Percentiles rank a stretch among this genome's conserved stretches.
Conservation (phyloP, 2,797 vertebrate genomes). For the Borostomias antarcticus region DNA sequence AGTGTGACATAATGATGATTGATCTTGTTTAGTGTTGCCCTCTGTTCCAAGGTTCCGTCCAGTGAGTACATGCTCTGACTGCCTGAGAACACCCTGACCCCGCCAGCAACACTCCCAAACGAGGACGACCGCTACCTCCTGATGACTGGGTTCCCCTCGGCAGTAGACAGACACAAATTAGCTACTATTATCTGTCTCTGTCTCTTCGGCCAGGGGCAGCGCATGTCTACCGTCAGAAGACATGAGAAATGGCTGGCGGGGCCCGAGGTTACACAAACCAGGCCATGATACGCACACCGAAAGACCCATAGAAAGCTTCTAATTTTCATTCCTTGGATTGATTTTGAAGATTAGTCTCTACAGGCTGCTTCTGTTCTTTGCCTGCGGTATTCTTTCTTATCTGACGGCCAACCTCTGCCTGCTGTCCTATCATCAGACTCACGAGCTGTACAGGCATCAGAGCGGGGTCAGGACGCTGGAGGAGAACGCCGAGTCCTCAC, state of each 20-base stretch:
- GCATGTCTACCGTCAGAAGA: conserved; percentile 8
- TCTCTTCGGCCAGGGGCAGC: neutral
- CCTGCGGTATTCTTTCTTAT: neutral
- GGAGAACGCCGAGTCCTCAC: neutral
- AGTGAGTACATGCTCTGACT: neutral
- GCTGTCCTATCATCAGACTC: neutral
- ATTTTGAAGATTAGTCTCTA: neutral
- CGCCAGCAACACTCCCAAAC: too few species aligned
- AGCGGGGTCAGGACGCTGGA: too few species aligned
- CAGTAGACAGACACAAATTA: conserved; percentile 35
- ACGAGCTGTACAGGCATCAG: conserved; percentile 1
- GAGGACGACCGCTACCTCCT: too few species aligned
- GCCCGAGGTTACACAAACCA: conserved; percentile 14
- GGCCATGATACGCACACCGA: neutral
- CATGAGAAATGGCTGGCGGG: conserved; percentile 8
- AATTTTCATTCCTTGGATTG: conserved; percentile 15
- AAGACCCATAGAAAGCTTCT: neutral
- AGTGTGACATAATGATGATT: neutral
- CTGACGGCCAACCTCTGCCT: conserved; percentile 2
- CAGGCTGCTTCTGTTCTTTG: neutral
- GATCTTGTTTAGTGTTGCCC: neutral
- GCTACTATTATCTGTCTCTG: conserved; percentile 11
- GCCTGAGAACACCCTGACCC: neutral
- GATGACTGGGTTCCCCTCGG: neutral
- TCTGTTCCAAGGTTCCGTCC: neutral